Evolutionary conservation across 2,888 invertebrate genomes (phyloP).

Genomic region (Podabrus alpinus): DNA sequence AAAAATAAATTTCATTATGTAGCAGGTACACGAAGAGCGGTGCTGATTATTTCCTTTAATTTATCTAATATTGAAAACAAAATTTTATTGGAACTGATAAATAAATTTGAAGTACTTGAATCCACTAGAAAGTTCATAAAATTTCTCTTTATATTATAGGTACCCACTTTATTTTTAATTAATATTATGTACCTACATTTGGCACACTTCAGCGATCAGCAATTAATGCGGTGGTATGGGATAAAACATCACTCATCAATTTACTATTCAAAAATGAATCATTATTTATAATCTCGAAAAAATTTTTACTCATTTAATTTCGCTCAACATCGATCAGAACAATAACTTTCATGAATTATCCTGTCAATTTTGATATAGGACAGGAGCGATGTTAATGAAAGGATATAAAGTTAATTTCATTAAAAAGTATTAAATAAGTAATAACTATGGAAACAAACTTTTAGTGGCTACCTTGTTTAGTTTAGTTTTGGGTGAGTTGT

Average conservation of each 20-base stretch:
- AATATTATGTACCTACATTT: neutral
- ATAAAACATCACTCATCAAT: constrained; percentile 4
- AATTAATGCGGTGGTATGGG: neutral
- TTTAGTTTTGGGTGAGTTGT: constrained; percentile 23
- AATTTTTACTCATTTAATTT: constrained; percentile 2
- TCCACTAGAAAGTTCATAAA: neutral
- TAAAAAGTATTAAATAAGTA: neutral
- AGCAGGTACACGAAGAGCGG: no score
- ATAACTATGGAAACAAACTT: neutral
- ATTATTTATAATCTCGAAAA: constrained; percentile 17
- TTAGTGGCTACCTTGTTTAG: constrained; percentile 1
- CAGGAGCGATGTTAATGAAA: neutral
- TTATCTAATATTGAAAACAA: neutral
- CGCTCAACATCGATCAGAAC: constrained; percentile 10
- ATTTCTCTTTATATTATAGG: no score
- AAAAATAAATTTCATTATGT: no score
- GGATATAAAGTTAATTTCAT: neutral
- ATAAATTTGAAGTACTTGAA: neutral
- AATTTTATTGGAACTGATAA: neutral
- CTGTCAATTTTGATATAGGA: constrained; percentile 10
- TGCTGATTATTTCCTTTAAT: no score
- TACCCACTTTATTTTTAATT: neutral
- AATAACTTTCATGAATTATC: constrained; percentile 18
- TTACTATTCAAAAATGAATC: constrained; percentile 1
- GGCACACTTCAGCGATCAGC: neutral